Evolutionary conservation across 1,140 invertebrate species (phyloP).

Genomic region (Triops longicaudatus): DNA sequence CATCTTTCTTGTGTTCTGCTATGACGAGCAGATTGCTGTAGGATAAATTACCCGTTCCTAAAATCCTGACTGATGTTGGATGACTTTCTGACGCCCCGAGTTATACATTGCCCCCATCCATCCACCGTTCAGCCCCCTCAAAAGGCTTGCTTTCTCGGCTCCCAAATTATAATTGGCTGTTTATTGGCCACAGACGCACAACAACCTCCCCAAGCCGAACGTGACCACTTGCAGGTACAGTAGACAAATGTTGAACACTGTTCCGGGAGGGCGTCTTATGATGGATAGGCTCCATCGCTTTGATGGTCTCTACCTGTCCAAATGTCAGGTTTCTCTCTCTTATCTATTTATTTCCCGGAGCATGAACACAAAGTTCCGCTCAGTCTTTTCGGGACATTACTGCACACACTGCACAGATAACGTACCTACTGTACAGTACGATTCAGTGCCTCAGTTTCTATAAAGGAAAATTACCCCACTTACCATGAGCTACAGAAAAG

Average conservation of each 20-base stretch:
- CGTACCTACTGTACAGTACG: not conserved
- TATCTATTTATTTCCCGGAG: not conserved
- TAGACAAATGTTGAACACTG: not conserved
- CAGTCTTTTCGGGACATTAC: not conserved
- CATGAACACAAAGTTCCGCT: not conserved
- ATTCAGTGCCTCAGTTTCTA: too few relatives aligned
- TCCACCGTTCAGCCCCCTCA: too few relatives aligned
- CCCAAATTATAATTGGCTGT: not conserved
- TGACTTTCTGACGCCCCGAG: not conserved
- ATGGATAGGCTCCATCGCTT: conserved; percentile 11
- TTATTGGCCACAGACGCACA: not conserved
- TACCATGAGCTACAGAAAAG: not conserved
- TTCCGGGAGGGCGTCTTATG: not conserved
- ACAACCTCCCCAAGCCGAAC: not conserved
- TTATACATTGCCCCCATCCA: not conserved
- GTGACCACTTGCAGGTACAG: not conserved
- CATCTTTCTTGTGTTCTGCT: not conserved
- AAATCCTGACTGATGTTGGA: conserved; percentile 8
- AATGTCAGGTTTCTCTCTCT: conserved; percentile 8
- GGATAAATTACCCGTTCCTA: conserved; percentile 12
- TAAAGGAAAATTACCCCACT: too few relatives aligned
- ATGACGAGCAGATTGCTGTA: not conserved
- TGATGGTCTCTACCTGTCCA: conserved; percentile 14
- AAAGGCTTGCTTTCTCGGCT: too few relatives aligned
- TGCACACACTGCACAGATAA: not conserved